These are phyloP conservation scores for Chloroclystis v-ata DNA, from an alignment of 2,888 invertebrate genomes.

Conservation along the genomic window DNA sequence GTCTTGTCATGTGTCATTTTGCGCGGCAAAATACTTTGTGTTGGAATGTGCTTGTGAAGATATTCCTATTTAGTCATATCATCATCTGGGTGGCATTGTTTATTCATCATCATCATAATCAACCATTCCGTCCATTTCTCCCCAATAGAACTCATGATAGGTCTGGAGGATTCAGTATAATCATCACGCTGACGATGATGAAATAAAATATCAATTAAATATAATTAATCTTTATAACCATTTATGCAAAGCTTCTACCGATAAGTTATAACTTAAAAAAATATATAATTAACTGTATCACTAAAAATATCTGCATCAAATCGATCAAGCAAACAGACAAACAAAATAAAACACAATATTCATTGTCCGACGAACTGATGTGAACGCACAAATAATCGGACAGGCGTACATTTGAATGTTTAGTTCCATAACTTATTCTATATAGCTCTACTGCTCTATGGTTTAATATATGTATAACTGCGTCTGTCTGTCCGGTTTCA, in stretches of 20 bases:
- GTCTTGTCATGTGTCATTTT: constrained; percentile 19
- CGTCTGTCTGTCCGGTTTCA: constrained; percentile 21
- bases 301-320: not conserved
- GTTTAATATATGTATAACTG: not conserved
- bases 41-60: constrained; percentile 12
- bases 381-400: constrained; percentile 28
- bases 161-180: too few relatives aligned
- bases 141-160: too few relatives aligned
- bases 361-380: constrained; percentile 15
- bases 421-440: constrained; percentile 31
- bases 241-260: too few relatives aligned
- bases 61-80: constrained; percentile 6
- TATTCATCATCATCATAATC: too few relatives aligned
- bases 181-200: too few relatives aligned
- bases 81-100: not conserved
- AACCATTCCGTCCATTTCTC: too few relatives aligned
- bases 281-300: not conserved
- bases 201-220: too few relatives aligned
- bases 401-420: constrained; percentile 40
- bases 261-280: too few relatives aligned
- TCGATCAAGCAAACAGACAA: constrained; percentile 1
- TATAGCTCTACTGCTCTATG: not conserved
- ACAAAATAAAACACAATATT: constrained; percentile 10
- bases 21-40: constrained; percentile 19
- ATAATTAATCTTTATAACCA: too few relatives aligned